Evolutionary conservation across 2,113 vertebrate genomes (phyloP).

Genomic region (Mirza zaza): DNA sequence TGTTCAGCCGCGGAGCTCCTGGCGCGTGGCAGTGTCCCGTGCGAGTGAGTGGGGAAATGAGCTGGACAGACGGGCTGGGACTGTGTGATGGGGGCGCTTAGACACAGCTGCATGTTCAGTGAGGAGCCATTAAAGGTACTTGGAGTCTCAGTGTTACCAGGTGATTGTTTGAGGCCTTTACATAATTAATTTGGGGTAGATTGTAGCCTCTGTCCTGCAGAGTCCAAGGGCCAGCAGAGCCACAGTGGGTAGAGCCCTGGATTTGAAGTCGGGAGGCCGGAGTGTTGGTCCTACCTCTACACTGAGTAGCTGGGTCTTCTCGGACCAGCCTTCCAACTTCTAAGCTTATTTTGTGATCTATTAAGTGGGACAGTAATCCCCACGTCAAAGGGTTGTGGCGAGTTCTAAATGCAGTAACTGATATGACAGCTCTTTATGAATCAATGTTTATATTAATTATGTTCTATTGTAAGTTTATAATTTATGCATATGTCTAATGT

Average conservation of each 20-base stretch:
- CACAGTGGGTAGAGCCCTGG: not conserved
- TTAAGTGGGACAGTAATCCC: not conserved
- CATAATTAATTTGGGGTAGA: not conserved
- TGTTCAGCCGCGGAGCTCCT: not conserved
- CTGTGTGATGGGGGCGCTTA: not conserved
- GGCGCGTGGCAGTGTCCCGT: not conserved
- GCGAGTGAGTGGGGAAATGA: too few relatives aligned
- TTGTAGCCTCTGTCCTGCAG: not conserved
- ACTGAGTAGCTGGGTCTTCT: not conserved
- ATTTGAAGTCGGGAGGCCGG: not conserved
- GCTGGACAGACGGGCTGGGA: not conserved
- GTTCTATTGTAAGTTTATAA: not conserved
- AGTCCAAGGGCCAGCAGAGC: not conserved
- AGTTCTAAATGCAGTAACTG: not conserved
- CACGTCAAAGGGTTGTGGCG: not conserved
- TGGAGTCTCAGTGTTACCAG: not conserved
- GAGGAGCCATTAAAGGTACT: not conserved
- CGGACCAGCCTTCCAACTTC: not conserved
- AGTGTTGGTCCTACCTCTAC: not conserved
- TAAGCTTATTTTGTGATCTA: not conserved
- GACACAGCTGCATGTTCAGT: rapidly evolving
- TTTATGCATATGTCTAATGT: not conserved
- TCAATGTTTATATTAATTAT: not conserved
- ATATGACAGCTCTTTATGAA: not conserved
- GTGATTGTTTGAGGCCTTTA: not conserved